These are phyloP conservation scores for Drosophila nr. perissopoda DNA, from an alignment of 2,888 invertebrate genomes.

Conservation along the genomic window DNA sequence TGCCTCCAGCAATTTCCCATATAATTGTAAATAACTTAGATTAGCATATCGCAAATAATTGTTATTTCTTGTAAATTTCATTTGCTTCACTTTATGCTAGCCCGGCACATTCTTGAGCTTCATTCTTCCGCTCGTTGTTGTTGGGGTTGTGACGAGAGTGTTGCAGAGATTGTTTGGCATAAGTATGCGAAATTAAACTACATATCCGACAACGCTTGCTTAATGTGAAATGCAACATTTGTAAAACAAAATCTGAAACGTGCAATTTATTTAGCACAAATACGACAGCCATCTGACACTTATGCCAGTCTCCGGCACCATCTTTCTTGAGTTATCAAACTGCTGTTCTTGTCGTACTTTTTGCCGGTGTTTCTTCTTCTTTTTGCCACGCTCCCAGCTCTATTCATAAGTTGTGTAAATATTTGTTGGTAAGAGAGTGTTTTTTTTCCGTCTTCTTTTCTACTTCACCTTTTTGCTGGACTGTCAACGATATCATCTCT, in stretches of 20 bases:
- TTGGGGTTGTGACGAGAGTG: background rate
- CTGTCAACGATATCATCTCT: conserved; percentile 51
- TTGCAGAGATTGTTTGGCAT: conserved; percentile 5
- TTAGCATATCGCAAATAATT: background rate
- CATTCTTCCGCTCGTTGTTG: conserved; percentile 14
- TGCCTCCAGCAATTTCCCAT: background rate
- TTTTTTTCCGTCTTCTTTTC: conserved; percentile 4
- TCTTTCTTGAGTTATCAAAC: conserved; percentile 16
- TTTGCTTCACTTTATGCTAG: conserved; percentile 24
- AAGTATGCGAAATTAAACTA: conserved; percentile 2
- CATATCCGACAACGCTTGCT: background rate
- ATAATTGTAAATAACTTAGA: rapidly evolving
- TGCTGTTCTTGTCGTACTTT: conserved; percentile 9
- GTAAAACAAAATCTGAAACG: conserved; percentile 6
- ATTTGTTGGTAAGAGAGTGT: conserved; percentile 22
- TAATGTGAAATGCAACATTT: conserved; percentile 1
- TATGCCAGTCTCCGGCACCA: conserved; percentile 8
- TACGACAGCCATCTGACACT: conserved; percentile 46
- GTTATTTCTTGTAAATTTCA: background rate
- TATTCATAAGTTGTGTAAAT: conserved; percentile 47
- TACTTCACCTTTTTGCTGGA: conserved; percentile 21
- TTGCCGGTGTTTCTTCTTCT: conserved; percentile 2
- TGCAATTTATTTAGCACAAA: conserved; percentile 25
- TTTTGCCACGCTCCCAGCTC: conserved; percentile 33
- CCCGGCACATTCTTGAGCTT: conserved; percentile 38